phyloP scores from a whole-genome alignment of 1,140 invertebrate genomes.

The Drosophila ohnishii region DNA sequence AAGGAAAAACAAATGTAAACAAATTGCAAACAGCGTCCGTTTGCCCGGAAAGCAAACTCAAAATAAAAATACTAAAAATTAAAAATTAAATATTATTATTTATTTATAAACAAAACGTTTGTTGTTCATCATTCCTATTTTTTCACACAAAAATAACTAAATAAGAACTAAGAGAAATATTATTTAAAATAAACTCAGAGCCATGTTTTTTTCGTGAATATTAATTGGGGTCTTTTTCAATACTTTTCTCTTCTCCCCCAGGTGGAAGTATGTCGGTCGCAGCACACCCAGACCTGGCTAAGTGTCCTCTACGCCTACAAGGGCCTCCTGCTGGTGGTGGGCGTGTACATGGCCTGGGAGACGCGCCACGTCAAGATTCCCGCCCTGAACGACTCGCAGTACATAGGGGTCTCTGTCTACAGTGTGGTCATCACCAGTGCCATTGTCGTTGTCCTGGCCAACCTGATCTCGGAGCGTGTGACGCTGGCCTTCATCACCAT shows the following conservation, averaged over 20 bases:
- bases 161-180: not conserved
- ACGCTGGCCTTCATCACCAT: slow-evolving; percentile 93
- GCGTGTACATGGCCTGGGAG: slow-evolving; percentile 99
- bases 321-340: slow-evolving; percentile 92
- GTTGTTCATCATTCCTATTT: not conserved
- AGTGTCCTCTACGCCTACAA: slow-evolving; percentile 95
- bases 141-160: not conserved
- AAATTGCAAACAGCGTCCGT: not conserved
- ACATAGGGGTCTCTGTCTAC: slow-evolving; percentile 96
- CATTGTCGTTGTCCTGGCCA: slow-evolving; percentile 92
- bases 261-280: slow-evolving; percentile 93
- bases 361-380: slow-evolving; percentile 98
- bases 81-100: slow-evolving; percentile 5
- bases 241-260: slow-evolving; percentile 67
- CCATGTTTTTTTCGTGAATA: too few relatives aligned
- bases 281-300: slow-evolving; percentile 93
- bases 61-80: not conserved
- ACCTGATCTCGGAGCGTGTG: slow-evolving; percentile 92
- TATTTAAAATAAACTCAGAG: not conserved
- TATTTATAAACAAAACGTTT: not conserved
- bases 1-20: not conserved
- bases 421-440: slow-evolving; percentile 94
- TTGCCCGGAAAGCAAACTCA: not conserved
- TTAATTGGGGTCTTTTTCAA: not conserved
- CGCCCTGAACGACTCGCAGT: slow-evolving; percentile 98